Conservation (phyloP, 2,888 invertebrate species). For the Pyralis farinalis region DNA sequence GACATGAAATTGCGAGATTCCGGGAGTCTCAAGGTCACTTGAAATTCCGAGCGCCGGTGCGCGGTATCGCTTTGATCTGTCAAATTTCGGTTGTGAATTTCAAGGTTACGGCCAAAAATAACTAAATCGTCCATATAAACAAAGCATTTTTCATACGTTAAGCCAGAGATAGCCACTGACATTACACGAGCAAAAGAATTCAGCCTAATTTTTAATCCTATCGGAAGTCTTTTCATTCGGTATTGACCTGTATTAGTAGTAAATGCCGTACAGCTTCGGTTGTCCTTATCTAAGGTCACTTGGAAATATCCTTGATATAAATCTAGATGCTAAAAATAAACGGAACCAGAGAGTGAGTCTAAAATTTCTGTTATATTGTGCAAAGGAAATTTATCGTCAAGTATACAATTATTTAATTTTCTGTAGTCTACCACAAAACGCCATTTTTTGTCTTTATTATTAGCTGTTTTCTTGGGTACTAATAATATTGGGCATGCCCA, state of each 20-base stretch:
- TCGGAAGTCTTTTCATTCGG: conserved; percentile 18
- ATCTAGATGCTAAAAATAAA: conserved; percentile 18
- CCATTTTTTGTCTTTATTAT: conserved; percentile 18
- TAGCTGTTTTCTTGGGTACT: conserved; percentile 22
- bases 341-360: conserved; percentile 16
- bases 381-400: conserved; percentile 19
- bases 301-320: conserved; percentile 17
- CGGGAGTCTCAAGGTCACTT: no score
- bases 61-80: no score
- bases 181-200: conserved; percentile 18
- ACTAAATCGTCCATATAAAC: conserved; percentile 13
- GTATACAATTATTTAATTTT: conserved; percentile 16
- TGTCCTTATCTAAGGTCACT: conserved; percentile 8
- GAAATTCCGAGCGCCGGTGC: no score
- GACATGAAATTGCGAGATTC: no score
- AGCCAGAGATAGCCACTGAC: conserved; percentile 17
- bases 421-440: conserved; percentile 21
- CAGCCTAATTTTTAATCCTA: conserved; percentile 18
- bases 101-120: conserved; percentile 8
- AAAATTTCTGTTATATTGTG: conserved; percentile 21
- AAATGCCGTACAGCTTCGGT: conserved; percentile 19
- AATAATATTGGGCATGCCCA: conserved; percentile 22
- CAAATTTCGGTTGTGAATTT: conserved; percentile 11
- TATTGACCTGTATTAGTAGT: conserved; percentile 14
- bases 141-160: conserved; percentile 17